Evolutionary conservation across 1,140 invertebrate genomes (phyloP).

Genomic region (Delia radicum): DNA sequence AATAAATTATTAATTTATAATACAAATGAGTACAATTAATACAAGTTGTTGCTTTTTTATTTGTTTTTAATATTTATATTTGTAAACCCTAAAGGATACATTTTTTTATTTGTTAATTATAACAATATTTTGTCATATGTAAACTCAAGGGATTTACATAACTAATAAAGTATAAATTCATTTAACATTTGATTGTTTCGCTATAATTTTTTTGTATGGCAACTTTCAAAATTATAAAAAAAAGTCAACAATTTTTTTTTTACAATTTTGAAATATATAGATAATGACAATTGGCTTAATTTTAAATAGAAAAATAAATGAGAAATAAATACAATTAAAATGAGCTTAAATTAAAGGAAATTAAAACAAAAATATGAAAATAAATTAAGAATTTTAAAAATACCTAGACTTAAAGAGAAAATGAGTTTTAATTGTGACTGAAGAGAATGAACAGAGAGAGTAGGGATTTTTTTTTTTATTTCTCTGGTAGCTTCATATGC

Average conservation of each 20-base stretch:
- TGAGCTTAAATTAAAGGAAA: background rate
- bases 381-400: background rate
- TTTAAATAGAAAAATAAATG: background rate
- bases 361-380: background rate
- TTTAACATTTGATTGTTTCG: background rate
- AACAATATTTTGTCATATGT: background rate
- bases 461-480: too few species aligned
- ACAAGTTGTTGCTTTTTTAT: background rate
- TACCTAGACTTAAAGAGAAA: background rate
- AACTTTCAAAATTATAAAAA: background rate
- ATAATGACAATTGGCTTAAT: too few species aligned
- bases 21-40: constrained; percentile 8
- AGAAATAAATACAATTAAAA: background rate
- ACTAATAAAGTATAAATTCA: background rate
- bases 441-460: too few species aligned
- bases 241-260: background rate
- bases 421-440: background rate
- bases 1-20: constrained; percentile 23
- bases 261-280: background rate
- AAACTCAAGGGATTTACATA: constrained; percentile 7
- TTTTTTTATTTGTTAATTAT: background rate
- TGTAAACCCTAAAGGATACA: background rate
- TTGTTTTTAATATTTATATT: constrained; percentile 5
- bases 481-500: too few species aligned
- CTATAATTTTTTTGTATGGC: background rate